phyloP scores from a whole-genome alignment of 2,888 invertebrate genomes.

The Catocala nupta region DNA sequence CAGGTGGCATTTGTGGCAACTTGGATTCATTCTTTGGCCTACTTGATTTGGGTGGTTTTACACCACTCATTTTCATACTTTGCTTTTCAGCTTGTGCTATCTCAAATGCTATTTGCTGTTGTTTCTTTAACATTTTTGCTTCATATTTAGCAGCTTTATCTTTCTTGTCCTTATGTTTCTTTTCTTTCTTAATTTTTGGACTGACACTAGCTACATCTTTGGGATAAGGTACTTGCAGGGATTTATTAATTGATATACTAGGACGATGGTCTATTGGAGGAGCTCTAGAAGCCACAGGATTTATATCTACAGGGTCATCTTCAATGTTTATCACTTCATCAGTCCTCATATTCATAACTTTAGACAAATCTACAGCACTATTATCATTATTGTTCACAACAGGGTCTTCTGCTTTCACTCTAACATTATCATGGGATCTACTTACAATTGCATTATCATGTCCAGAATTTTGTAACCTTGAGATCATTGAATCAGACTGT shows the following conservation, averaged over 20 bases:
- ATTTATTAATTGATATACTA: conserved; percentile 79
- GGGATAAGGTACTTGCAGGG: conserved; percentile 80
- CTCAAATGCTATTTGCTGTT: conserved; percentile 78
- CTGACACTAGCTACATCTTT: conserved; percentile 86
- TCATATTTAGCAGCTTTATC: conserved; percentile 81
- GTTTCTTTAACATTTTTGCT: conserved; percentile 81
- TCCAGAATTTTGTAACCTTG: conserved; percentile 77
- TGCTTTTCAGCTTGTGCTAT: conserved; percentile 77
- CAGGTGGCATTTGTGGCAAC: conserved; percentile 76
- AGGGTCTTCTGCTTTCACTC: conserved; percentile 74
- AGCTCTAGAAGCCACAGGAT: conserved; percentile 63
- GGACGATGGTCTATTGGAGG: conserved; percentile 64
- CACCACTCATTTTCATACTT: conserved; percentile 70
- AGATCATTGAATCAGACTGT: conserved; percentile 79
- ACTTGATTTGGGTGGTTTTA: conserved; percentile 73
- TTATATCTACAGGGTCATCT: conserved; percentile 80
- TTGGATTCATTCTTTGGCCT: conserved; percentile 80
- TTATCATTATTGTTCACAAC: conserved; percentile 84
- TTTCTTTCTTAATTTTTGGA: conserved; percentile 88
- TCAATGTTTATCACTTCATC: conserved; percentile 84
- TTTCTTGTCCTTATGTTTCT: conserved; percentile 85
- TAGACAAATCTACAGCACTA: conserved; percentile 83
- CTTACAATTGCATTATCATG: conserved; percentile 67
- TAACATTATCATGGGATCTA: conserved; percentile 66
- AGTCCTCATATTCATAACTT: conserved; percentile 82